phyloP scores from a whole-genome alignment of 1,140 invertebrate genomes.

The Holotrichia oblita region DNA sequence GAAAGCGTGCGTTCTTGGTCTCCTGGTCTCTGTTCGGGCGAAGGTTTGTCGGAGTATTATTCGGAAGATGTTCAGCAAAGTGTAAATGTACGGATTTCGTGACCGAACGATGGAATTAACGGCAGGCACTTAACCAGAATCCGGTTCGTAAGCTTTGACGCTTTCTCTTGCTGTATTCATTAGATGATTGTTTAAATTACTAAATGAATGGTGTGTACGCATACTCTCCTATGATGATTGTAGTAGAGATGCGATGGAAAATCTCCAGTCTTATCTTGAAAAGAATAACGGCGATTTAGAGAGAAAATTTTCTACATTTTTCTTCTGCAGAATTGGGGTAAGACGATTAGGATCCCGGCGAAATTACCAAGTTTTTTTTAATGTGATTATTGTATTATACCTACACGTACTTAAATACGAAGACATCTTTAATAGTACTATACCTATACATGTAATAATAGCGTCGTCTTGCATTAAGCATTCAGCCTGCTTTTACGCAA shows the following conservation, averaged over 20 bases:
- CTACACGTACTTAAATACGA: too few relatives aligned
- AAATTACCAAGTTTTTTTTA: too few relatives aligned
- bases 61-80: constrained; percentile 10
- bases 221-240: not conserved
- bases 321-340: too few relatives aligned
- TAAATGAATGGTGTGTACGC: not conserved
- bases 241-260: too few relatives aligned
- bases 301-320: too few relatives aligned
- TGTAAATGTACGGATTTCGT: constrained; percentile 12
- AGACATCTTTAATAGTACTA: too few relatives aligned
- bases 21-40: not conserved
- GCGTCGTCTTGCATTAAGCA: not conserved
- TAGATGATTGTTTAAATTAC: constrained; percentile 4
- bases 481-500: constrained; percentile 21
- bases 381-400: too few relatives aligned
- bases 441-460: too few relatives aligned
- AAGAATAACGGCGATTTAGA: too few relatives aligned
- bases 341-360: too few relatives aligned
- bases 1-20: not conserved
- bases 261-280: too few relatives aligned
- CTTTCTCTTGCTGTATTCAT: not conserved
- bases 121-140: constrained; percentile 5
- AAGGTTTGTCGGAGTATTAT: not conserved
- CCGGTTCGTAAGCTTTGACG: not conserved
- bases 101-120: constrained; percentile 2